Conservation (phyloP, 2,113 vertebrate genomes). For the Illadopsis cleaveri region DNA sequence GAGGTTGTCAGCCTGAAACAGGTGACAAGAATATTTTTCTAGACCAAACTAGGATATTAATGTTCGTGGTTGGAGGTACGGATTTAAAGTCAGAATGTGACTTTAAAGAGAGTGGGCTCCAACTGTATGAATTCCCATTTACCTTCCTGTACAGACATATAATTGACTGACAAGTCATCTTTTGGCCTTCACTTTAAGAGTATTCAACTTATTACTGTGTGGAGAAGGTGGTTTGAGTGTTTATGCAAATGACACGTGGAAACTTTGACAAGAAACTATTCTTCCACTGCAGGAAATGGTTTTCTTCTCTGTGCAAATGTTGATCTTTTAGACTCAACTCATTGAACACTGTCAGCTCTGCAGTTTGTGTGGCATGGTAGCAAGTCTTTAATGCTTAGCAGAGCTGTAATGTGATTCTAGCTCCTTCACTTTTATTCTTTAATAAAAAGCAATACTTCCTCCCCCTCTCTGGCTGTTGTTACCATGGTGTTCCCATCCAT, state of each 20-base stretch:
- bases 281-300: not conserved
- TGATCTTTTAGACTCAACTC: not conserved
- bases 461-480: not conserved
- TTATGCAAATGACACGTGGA: not conserved
- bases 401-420: not conserved
- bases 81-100: not conserved
- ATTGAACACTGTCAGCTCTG: not conserved
- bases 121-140: not conserved
- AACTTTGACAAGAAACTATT: not conserved
- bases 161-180: not conserved
- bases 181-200: not conserved
- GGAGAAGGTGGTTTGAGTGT: not conserved
- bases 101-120: not conserved
- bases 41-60: not conserved
- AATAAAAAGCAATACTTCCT: not conserved
- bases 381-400: not conserved
- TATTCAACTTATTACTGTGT: not conserved
- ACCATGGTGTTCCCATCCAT: slow-evolving; percentile 19
- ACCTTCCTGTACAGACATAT: not conserved
- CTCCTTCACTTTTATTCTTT: not conserved
- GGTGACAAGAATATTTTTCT: not conserved
- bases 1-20: not conserved
- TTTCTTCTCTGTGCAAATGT: not conserved
- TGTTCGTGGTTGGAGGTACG: not conserved
- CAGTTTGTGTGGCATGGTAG: not conserved